phyloP scores from a whole-genome alignment of 2,113 vertebrate species.

The Misgurnus anguillicaudatus region DNA sequence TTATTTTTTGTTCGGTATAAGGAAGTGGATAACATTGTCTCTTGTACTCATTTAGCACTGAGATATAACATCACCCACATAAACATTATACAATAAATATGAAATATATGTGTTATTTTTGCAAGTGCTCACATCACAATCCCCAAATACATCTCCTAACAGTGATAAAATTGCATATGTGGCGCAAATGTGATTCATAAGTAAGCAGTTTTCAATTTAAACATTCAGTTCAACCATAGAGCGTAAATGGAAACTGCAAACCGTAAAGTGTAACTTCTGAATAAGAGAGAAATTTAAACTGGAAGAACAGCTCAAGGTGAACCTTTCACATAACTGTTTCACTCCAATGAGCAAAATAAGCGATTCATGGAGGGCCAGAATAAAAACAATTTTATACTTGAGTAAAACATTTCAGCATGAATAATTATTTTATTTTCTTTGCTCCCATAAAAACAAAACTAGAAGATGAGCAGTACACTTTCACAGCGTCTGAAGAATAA shows the following conservation, averaged over 20 bases:
- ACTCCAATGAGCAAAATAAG: conserved; percentile 40
- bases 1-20: too few relatives aligned
- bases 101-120: neutral
- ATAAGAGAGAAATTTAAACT: conserved; percentile 41
- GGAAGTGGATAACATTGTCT: too few relatives aligned
- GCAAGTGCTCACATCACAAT: conserved; percentile 54
- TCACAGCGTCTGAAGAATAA: neutral
- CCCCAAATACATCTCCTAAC: conserved; percentile 51
- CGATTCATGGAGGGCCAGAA: conserved; percentile 34
- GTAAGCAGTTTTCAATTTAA: conserved; percentile 73
- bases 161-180: conserved; percentile 65
- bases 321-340: conserved; percentile 31
- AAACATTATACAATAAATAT: too few relatives aligned
- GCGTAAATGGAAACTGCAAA: conserved; percentile 68
- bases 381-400: conserved; percentile 47
- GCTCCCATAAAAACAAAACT: conserved; percentile 4
- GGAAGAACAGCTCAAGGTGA: conserved; percentile 47
- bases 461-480: neutral
- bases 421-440: conserved; percentile 21
- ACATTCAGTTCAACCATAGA: conserved; percentile 60
- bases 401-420: conserved; percentile 46
- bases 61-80: too few relatives aligned
- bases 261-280: conserved; percentile 59
- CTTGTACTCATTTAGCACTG: too few relatives aligned
- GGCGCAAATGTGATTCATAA: conserved; percentile 76